Evolutionary conservation across 1,140 invertebrate species (phyloP).

Genomic region (Sycophila sp.): DNA sequence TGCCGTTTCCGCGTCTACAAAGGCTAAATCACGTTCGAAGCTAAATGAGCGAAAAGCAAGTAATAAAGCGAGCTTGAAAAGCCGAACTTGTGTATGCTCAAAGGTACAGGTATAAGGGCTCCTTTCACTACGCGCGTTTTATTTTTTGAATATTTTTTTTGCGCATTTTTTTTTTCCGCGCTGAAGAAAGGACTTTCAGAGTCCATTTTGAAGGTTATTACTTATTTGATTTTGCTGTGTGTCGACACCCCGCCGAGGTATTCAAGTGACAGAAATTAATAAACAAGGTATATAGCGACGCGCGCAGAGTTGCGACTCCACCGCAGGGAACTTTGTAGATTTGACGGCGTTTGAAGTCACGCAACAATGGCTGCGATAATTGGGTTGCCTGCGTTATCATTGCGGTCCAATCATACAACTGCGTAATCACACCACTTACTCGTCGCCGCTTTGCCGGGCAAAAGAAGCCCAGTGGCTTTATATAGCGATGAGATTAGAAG

Average conservation of each 20-base stretch:
- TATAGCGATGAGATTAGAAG: background rate
- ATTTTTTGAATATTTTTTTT: too few relatives aligned
- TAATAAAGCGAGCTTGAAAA: background rate
- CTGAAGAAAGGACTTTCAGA: too few relatives aligned
- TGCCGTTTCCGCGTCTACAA: too few relatives aligned
- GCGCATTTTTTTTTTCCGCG: too few relatives aligned
- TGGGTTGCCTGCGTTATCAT: constrained; percentile 36
- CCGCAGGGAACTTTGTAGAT: constrained; percentile 38
- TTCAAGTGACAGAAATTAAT: constrained; percentile 29
- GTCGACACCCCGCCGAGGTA: too few relatives aligned
- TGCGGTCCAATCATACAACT: constrained; percentile 26
- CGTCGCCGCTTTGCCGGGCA: background rate
- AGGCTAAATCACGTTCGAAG: background rate
- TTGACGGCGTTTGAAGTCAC: constrained; percentile 41
- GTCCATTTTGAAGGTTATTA: too few relatives aligned
- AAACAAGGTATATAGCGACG: background rate
- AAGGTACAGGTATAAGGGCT: too few relatives aligned
- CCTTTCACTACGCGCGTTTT: too few relatives aligned
- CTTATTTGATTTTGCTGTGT: background rate
- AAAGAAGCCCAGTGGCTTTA: constrained; percentile 12
- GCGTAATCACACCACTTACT: constrained; percentile 21
- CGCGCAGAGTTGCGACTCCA: constrained; percentile 1
- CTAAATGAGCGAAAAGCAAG: background rate
- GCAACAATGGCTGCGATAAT: constrained; percentile 33
- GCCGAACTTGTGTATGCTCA: too few relatives aligned